Evolutionary conservation across 1,140 invertebrate species (phyloP).

Genomic region (Drosophila pachea): DNA sequence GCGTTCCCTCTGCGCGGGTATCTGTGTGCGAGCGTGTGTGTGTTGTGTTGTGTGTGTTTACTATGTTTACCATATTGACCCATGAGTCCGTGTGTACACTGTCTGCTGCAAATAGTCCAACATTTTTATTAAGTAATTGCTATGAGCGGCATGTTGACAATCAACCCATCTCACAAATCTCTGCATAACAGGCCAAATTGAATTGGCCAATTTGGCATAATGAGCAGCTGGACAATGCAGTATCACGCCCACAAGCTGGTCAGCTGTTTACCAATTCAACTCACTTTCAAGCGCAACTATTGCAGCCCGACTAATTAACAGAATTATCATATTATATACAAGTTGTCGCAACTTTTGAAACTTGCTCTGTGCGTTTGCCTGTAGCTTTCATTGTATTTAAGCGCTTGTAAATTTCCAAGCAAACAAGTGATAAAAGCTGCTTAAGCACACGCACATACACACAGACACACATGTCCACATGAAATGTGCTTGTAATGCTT

Average conservation of each 20-base stretch:
- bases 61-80: slow-evolving; percentile 37
- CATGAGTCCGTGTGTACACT: slow-evolving; percentile 15
- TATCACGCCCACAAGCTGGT: neutral
- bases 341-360: neutral
- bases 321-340: neutral
- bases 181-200: slow-evolving; percentile 36
- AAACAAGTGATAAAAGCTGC: slow-evolving; percentile 68
- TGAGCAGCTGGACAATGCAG: slow-evolving; percentile 28
- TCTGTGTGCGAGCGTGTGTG: slow-evolving; percentile 9
- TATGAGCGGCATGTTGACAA: slow-evolving; percentile 26
- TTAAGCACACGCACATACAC: slow-evolving; percentile 22
- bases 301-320: slow-evolving; percentile 13
- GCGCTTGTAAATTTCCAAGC: slow-evolving; percentile 59
- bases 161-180: neutral
- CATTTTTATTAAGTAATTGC: slow-evolving; percentile 68
- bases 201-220: slow-evolving; percentile 49
- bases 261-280: slow-evolving; percentile 10
- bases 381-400: slow-evolving; percentile 61
- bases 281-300: neutral
- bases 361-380: neutral
- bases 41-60: slow-evolving; percentile 15
- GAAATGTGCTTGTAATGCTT: slow-evolving; percentile 50
- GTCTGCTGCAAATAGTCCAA: slow-evolving; percentile 42
- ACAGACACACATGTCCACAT: slow-evolving; percentile 3
- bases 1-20: neutral